Conservation (phyloP, 1,140 invertebrate genomes). For the Coenobita brevimanus region DNA sequence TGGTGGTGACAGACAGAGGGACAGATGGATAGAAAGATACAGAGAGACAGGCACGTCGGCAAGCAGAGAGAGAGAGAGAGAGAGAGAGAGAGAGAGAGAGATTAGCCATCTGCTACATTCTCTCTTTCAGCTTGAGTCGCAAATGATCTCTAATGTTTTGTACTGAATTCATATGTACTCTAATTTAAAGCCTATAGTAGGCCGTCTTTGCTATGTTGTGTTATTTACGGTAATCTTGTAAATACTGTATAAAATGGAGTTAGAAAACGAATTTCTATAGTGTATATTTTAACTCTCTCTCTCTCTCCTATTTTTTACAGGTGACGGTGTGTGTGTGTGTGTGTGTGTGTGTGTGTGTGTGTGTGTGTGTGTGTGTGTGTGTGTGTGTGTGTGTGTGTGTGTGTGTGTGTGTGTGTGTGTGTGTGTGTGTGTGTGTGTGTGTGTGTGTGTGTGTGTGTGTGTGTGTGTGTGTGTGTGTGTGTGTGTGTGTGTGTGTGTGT, state of each 20-base stretch:
- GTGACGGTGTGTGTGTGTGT: no score
- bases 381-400: constrained; percentile 1
- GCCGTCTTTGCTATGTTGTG: no score
- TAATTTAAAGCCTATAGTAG: no score
- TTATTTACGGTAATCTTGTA: not conserved
- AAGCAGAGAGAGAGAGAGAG: not conserved
- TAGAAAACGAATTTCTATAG: not conserved
- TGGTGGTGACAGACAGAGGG: no score
- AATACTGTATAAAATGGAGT: not conserved
- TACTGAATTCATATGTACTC: not conserved
- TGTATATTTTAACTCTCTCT: no score
- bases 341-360: constrained; percentile 7
- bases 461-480: no score
- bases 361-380: constrained; percentile 32
- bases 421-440: no score
- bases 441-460: no score
- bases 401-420: constrained; percentile 6
- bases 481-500: no score
- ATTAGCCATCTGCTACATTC: not conserved
- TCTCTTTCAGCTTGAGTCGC: not conserved
- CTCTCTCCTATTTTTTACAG: no score
- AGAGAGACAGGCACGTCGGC: not conserved
- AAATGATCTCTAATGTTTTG: not conserved
- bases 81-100: not conserved
- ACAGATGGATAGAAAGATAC: no score